Conservation (phyloP, 2,113 vertebrate species). For the Parotia lawesii region DNA sequence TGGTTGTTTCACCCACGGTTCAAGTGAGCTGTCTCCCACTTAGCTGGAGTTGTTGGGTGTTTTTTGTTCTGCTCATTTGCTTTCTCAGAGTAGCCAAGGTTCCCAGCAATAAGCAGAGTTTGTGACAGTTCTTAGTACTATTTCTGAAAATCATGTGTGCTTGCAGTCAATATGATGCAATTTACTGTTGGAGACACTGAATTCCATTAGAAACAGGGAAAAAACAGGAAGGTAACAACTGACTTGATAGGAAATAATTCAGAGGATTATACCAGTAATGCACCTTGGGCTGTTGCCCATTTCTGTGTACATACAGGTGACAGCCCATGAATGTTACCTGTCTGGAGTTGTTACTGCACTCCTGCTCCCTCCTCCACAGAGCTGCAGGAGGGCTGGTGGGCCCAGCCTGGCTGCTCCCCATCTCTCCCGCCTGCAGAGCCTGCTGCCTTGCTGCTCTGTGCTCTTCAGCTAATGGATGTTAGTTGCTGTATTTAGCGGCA, state of each 20-base stretch:
- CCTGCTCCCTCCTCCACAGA: background rate
- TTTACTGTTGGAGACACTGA: background rate
- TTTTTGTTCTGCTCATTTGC: background rate
- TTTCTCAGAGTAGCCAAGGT: background rate
- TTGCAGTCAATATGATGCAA: background rate
- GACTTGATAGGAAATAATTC: background rate
- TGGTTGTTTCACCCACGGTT: fast-evolving
- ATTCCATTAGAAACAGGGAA: background rate
- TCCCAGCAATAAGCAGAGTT: background rate
- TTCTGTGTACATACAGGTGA: background rate
- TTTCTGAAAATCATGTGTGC: background rate
- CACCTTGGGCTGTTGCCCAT: background rate
- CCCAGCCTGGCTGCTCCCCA: background rate
- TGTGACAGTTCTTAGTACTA: background rate
- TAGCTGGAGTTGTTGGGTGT: background rate
- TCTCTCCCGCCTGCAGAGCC: background rate
- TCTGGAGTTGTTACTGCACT: background rate
- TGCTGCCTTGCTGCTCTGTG: background rate
- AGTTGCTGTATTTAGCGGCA: background rate
- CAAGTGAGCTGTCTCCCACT: background rate
- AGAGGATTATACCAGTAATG: background rate
- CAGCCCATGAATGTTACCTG: background rate
- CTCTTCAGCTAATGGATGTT: background rate
- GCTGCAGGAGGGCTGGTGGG: background rate
- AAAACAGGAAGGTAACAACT: background rate